phyloP scores from a whole-genome alignment of 2,888 invertebrate species.

The Melolontha melolontha region DNA sequence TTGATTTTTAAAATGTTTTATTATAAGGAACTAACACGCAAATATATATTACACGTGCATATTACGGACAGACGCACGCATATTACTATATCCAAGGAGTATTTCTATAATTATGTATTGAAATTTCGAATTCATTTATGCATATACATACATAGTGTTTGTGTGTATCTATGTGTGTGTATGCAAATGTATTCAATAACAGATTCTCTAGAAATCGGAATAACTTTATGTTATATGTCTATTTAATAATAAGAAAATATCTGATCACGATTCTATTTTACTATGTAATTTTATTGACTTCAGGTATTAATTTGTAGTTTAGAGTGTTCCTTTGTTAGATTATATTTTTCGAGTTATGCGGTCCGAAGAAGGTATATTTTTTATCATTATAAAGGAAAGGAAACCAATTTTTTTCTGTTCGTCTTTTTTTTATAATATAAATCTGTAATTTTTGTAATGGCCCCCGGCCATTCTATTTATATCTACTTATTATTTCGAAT shows the following conservation, averaged over 20 bases:
- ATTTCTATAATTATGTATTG: slow-evolving; percentile 41
- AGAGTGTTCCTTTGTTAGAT: slow-evolving; percentile 22
- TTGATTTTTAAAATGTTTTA: slow-evolving; percentile 12
- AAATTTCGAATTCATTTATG: slow-evolving; percentile 33
- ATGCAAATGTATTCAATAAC: slow-evolving; percentile 23
- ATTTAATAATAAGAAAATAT: slow-evolving; percentile 36
- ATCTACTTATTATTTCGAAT: slow-evolving; percentile 23
- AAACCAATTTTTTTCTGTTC: slow-evolving; percentile 15
- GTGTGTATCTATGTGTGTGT: slow-evolving; percentile 22
- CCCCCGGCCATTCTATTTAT: slow-evolving; percentile 1
- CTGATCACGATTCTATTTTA: slow-evolving; percentile 37
- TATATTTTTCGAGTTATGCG: slow-evolving; percentile 6
- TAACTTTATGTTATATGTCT: slow-evolving; percentile 26
- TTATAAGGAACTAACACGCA: slow-evolving; percentile 27
- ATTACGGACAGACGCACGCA: background rate
- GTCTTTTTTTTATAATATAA: slow-evolving; percentile 8
- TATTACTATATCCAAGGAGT: slow-evolving; percentile 1
- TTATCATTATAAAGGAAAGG: slow-evolving; percentile 31
- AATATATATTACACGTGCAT: slow-evolving; percentile 9
- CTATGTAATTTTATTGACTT: slow-evolving; percentile 38
- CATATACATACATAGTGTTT: slow-evolving; percentile 9
- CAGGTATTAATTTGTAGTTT: slow-evolving; percentile 37
- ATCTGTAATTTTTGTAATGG: slow-evolving; percentile 7
- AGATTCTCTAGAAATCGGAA: slow-evolving; percentile 31
- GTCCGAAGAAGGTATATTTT: slow-evolving; percentile 22